phyloP scores from a whole-genome alignment of 2,888 invertebrate genomes.

The Patella caerulea region DNA sequence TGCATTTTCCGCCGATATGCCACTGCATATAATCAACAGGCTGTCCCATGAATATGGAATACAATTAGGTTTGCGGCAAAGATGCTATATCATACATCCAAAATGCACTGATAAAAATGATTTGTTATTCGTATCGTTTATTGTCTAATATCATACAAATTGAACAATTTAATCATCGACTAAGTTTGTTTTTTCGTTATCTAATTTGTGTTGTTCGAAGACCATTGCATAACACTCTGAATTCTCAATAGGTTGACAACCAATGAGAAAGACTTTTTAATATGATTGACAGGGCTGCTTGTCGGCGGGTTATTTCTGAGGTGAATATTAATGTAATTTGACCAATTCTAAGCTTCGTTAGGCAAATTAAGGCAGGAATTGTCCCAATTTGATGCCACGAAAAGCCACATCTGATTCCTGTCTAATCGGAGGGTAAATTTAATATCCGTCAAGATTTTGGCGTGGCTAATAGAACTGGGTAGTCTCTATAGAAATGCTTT shows the following conservation, averaged over 20 bases:
- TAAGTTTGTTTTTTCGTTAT: background rate
- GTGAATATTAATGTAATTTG: conserved; percentile 31
- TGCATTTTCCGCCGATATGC: too few relatives aligned
- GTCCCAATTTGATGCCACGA: conserved; percentile 18
- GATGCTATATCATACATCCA: too few relatives aligned
- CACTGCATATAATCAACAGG: too few relatives aligned
- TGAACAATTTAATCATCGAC: conserved; percentile 9
- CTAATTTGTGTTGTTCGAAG: background rate
- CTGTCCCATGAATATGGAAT: too few relatives aligned
- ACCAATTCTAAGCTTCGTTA: conserved; percentile 33
- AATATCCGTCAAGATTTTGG: conserved; percentile 16
- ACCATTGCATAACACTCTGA: background rate
- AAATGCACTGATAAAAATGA: background rate
- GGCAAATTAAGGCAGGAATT: conserved; percentile 28
- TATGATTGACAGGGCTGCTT: background rate
- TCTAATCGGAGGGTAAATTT: conserved; percentile 17
- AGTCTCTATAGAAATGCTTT: background rate
- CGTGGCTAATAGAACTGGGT: background rate
- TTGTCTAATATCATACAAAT: conserved; percentile 9
- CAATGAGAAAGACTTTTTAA: background rate
- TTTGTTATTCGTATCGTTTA: background rate
- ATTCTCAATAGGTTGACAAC: background rate
- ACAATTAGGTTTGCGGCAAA: too few relatives aligned
- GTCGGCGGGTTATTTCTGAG: conserved; percentile 16
- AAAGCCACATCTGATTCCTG: conserved; percentile 18